A percentile compares a stretch with the other conserved stretches of the same genome.
Evolutionary conservation across 2,888 invertebrate species (phyloP).

Genomic region (Atherix ibis): DNA sequence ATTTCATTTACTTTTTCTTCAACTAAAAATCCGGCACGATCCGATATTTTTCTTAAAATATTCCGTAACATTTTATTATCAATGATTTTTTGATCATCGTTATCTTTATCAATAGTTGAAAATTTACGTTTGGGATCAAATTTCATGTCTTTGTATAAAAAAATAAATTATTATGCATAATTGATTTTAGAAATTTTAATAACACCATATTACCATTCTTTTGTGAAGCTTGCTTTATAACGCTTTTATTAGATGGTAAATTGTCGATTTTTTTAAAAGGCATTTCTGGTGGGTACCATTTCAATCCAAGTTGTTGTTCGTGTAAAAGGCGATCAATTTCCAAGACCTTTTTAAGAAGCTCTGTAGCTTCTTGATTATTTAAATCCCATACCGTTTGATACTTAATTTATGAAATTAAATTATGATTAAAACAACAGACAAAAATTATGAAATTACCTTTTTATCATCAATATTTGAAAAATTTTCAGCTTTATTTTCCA

Average conservation of each 20-base stretch:
- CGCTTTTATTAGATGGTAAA: conserved; percentile 32
- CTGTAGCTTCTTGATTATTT: conserved; percentile 37
- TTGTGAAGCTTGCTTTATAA: not conserved
- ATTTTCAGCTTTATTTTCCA: conserved; percentile 52
- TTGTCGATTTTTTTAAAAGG: conserved; percentile 29
- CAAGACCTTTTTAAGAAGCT: conserved; percentile 37
- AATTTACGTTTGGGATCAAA: too few species aligned
- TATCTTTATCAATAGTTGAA: conserved; percentile 7
- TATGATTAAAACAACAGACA: not conserved
- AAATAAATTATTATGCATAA: too few species aligned
- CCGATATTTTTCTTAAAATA: conserved; percentile 48
- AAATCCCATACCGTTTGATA: conserved; percentile 42
- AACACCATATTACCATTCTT: too few species aligned
- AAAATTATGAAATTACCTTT: conserved; percentile 30
- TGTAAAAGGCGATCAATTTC: conserved; percentile 43
- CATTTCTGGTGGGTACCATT: conserved; percentile 37
- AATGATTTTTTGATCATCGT: conserved; percentile 11
- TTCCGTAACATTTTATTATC: conserved; percentile 36
- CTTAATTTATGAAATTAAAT: conserved; percentile 7
- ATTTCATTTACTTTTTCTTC: conserved; percentile 51
- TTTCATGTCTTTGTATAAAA: too few species aligned
- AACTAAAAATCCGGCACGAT: conserved; percentile 57
- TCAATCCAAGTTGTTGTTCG: conserved; percentile 43
- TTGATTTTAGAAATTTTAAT: too few species aligned
- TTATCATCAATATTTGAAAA: conserved; percentile 47